These are phyloP conservation scores for Sardina pilchardus DNA, from an alignment of 2,113 vertebrate species.

Conservation along the genomic window DNA sequence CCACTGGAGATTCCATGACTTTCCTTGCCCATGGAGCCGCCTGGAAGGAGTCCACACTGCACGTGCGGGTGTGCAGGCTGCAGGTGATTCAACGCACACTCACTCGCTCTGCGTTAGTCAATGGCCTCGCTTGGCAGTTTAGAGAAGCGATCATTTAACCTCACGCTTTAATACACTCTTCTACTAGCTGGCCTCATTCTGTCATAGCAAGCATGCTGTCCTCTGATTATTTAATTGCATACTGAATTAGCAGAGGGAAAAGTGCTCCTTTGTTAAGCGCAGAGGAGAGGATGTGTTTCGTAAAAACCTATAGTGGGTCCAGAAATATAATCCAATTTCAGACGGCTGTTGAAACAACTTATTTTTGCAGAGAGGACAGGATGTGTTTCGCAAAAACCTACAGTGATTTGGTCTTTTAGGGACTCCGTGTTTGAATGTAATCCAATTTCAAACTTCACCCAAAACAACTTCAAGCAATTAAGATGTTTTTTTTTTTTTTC, in stretches of 20 bases:
- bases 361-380: not conserved
- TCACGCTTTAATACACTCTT: not conserved
- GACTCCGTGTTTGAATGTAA: not conserved
- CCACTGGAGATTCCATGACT: conserved; percentile 48
- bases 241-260: not conserved
- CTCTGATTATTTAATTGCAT: conserved; percentile 43
- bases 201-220: conserved; percentile 33
- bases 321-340: not conserved
- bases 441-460: not conserved
- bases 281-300: not conserved
- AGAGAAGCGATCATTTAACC: not conserved
- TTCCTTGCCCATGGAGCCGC: conserved; percentile 27
- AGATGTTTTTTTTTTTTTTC: no score
- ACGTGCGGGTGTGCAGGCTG: conserved; percentile 21
- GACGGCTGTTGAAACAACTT: not conserved
- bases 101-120: not conserved
- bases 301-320: not conserved
- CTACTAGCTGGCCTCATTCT: conserved; percentile 6
- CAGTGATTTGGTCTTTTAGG: not conserved
- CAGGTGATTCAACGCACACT: conserved; percentile 18
- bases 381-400: not conserved
- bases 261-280: not conserved
- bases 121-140: not conserved
- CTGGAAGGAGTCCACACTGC: conserved; percentile 13
- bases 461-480: not conserved